A percentile compares a stretch with the other conserved stretches of the same genome.
These are phyloP conservation scores for Latheticus oryzae DNA, from an alignment of 2,888 invertebrate species.

Conservation along the genomic window DNA sequence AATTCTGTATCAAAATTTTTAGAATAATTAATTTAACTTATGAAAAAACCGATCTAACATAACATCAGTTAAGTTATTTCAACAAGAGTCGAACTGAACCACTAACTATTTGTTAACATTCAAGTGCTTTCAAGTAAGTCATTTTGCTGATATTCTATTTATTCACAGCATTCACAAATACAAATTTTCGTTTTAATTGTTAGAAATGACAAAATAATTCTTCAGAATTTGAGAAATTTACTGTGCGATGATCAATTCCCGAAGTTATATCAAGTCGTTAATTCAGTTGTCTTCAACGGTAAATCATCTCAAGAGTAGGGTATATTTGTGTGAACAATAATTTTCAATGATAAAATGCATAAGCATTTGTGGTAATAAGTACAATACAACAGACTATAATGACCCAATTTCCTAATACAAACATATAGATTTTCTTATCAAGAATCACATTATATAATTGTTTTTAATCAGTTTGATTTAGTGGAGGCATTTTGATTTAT, in stretches of 20 bases:
- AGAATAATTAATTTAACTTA: no score
- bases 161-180: no score
- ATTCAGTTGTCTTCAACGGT: constrained; percentile 31
- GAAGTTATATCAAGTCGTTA: constrained; percentile 28
- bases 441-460: constrained; percentile 29
- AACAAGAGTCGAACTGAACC: no score
- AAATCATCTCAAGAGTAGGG: constrained; percentile 26
- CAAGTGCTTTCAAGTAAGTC: no score
- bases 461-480: constrained; percentile 39
- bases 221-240: constrained; percentile 10
- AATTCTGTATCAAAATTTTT: no score
- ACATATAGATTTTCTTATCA: constrained; percentile 37
- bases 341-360: constrained; percentile 32
- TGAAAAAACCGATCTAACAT: no score
- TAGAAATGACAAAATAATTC: no score
- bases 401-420: constrained; percentile 34
- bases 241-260: constrained; percentile 20
- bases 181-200: no score
- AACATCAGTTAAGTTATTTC: no score
- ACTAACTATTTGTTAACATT: no score
- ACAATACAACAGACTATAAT: constrained; percentile 30
- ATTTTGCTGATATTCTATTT: no score
- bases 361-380: constrained; percentile 30
- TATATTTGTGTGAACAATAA: constrained; percentile 28
- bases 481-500: constrained; percentile 34